Conservation (phyloP, 2,797 vertebrate species). For the Oryzias sinensis region DNA sequence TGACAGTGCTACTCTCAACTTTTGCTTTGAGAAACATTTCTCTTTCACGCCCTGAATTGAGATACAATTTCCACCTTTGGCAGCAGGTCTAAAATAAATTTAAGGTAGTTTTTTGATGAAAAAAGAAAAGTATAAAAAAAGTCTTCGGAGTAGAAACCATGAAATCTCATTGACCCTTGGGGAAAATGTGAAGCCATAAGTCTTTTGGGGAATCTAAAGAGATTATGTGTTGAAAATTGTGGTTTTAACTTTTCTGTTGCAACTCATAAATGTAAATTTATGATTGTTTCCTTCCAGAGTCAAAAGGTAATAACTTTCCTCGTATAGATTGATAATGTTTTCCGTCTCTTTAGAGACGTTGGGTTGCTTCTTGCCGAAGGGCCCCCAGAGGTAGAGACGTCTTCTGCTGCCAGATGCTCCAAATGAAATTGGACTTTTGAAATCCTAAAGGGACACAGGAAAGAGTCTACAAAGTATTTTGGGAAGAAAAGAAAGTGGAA, state of each 20-base stretch:
- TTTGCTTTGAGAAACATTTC: too few relatives aligned
- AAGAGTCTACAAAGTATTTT: slow-evolving; percentile 49
- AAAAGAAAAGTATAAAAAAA: slow-evolving; percentile 7
- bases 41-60: too few relatives aligned
- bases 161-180: neutral
- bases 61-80: too few relatives aligned
- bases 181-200: slow-evolving; percentile 4
- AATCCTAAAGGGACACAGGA: slow-evolving; percentile 21
- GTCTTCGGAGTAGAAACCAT: slow-evolving; percentile 1
- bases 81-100: too few relatives aligned
- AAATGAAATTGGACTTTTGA: slow-evolving; percentile 56
- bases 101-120: too few relatives aligned
- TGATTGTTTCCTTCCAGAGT: slow-evolving; percentile 30
- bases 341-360: slow-evolving; percentile 40
- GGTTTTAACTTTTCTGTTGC: slow-evolving; percentile 2
- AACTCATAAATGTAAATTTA: slow-evolving; percentile 13
- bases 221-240: slow-evolving; percentile 1
- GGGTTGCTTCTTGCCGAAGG: slow-evolving; percentile 45
- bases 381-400: slow-evolving; percentile 41
- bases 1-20: too few relatives aligned
- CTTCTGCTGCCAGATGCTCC: slow-evolving; percentile 55
- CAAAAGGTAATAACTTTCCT: slow-evolving; percentile 33
- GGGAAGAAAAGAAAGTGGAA: slow-evolving; percentile 41
- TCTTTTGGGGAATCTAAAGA: slow-evolving; percentile 5
- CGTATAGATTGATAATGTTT: slow-evolving; percentile 42